Percentiles rank a stretch among this genome's conserved stretches.
Evolutionary conservation across 2,113 vertebrate genomes (phyloP).

Genomic region (rat (Rattus norvegicus)): DNA sequence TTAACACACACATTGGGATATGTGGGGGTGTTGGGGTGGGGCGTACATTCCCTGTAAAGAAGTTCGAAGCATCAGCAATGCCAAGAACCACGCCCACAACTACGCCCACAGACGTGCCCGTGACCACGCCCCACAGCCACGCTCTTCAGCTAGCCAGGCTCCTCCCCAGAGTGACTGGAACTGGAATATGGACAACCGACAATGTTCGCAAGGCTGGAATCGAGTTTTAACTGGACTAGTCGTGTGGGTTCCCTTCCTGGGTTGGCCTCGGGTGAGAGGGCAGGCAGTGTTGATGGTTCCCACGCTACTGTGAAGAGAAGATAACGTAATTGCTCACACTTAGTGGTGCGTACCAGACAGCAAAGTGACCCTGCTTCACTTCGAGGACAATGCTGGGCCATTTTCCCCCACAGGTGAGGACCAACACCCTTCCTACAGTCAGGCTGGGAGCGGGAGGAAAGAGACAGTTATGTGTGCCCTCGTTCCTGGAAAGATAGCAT

Average conservation of each 20-base stretch:
- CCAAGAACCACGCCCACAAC: not conserved
- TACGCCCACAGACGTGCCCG: too few relatives aligned
- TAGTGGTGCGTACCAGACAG: too few relatives aligned
- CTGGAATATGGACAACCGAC: not conserved
- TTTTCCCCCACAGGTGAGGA: not conserved
- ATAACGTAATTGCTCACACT: not conserved
- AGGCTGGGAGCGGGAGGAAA: not conserved
- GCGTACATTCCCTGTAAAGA: not conserved
- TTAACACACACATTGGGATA: not conserved
- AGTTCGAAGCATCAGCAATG: not conserved
- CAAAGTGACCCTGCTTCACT: too few relatives aligned
- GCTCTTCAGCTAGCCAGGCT: too few relatives aligned
- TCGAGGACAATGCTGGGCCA: too few relatives aligned
- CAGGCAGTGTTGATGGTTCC: not conserved
- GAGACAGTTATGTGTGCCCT: accelerated
- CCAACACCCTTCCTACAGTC: not conserved
- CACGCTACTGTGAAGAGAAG: not conserved
- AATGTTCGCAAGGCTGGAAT: too few relatives aligned
- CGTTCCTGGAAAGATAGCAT: not conserved
- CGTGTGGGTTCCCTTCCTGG: not conserved
- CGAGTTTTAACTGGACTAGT: not conserved
- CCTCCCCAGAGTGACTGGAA: not conserved
- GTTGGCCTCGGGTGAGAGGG: not conserved
- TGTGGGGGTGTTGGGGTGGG: too few relatives aligned
- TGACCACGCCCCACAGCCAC: not conserved